These are phyloP conservation scores for Felis catus DNA, from an alignment of 2,113 vertebrate genomes.

Conservation along the genomic window DNA sequence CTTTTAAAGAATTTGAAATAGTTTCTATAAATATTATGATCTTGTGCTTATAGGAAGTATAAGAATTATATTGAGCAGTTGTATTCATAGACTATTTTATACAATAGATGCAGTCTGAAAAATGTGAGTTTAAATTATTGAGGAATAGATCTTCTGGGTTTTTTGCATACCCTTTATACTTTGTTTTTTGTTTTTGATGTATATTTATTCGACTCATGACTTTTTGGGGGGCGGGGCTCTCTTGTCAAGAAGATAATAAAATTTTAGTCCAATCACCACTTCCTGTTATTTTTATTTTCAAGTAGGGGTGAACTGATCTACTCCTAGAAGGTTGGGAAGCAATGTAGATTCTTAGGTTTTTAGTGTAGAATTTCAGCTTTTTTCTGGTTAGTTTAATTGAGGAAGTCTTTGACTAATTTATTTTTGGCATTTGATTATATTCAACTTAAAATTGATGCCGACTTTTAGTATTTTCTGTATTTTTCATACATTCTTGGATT, in stretches of 20 bases:
- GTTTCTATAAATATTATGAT: neutral
- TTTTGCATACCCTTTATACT: neutral
- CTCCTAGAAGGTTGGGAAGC: neutral
- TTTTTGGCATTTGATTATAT: constrained; percentile 19
- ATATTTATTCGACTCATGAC: neutral
- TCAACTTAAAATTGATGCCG: neutral
- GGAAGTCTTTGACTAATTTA: neutral
- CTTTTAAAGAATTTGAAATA: neutral
- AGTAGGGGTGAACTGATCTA: neutral
- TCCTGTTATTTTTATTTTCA: neutral
- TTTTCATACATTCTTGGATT: neutral
- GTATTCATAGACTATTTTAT: constrained; percentile 24
- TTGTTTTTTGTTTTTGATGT: neutral
- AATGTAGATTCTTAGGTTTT: neutral
- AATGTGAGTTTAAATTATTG: neutral
- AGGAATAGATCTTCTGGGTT: neutral
- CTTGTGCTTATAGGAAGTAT: neutral
- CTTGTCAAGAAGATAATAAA: neutral
- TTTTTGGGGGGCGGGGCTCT: neutral
- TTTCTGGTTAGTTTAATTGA: constrained; percentile 10
- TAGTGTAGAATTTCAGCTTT: neutral
- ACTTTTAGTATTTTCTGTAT: constrained; percentile 19
- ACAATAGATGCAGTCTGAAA: neutral
- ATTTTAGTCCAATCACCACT: neutral
- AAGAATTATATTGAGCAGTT: neutral